These are phyloP conservation scores for Drosophila histrio DNA, from an alignment of 2,888 invertebrate species.

Conservation along the genomic window DNA sequence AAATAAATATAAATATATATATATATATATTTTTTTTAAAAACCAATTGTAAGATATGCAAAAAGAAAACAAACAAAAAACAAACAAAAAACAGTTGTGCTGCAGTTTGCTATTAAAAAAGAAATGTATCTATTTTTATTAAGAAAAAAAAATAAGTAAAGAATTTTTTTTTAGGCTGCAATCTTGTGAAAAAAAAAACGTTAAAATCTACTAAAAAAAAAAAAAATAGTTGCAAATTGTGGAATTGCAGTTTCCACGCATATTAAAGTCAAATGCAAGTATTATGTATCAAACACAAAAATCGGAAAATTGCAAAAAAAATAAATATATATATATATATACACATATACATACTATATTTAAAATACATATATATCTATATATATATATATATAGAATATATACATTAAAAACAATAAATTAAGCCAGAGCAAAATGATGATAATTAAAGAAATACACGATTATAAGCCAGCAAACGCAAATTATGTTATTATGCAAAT, in stretches of 20 bases:
- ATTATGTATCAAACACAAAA: conserved; percentile 54
- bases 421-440: conserved; percentile 14
- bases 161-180: conserved; percentile 20
- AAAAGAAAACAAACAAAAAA: conserved; percentile 8
- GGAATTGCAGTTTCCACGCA: conserved; percentile 9
- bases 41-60: conserved; percentile 48
- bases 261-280: conserved; percentile 55
- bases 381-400: conserved; percentile 27
- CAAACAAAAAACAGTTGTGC: conserved; percentile 39
- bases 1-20: conserved; percentile 24
- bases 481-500: conserved; percentile 44
- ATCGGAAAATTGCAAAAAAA: conserved; percentile 17
- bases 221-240: conserved; percentile 10
- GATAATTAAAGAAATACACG: conserved; percentile 31
- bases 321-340: conserved; percentile 13
- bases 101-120: conserved; percentile 49
- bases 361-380: conserved; percentile 23
- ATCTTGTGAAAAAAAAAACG: conserved; percentile 32
- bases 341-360: conserved; percentile 28
- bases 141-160: neutral
- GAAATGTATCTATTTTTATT: conserved; percentile 54
- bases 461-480: conserved; percentile 40
- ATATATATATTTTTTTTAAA: conserved; percentile 40
- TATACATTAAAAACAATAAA: conserved; percentile 15
- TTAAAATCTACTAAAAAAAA: conserved; percentile 27